phyloP scores from a whole-genome alignment of 1,140 invertebrate species.

The Diorhabda carinulata region DNA sequence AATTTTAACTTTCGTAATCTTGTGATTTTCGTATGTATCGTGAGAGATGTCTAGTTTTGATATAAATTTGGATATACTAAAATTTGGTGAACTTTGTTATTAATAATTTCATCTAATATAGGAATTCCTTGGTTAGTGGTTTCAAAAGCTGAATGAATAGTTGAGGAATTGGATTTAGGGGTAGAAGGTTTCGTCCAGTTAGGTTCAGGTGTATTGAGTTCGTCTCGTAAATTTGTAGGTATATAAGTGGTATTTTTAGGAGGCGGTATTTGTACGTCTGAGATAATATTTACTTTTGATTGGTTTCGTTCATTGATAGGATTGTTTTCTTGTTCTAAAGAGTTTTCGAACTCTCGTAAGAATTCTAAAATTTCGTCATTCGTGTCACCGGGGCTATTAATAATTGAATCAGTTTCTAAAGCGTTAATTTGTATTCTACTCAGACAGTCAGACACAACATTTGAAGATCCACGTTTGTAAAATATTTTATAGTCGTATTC shows the following conservation, averaged over 20 bases:
- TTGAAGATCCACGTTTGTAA: conserved; percentile 9
- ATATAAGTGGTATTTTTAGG: not conserved
- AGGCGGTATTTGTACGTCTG: conserved; percentile 4
- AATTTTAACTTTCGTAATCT: conserved; percentile 14
- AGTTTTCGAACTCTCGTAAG: not conserved
- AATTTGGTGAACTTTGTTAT: conserved; percentile 5
- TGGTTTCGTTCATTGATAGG: not conserved
- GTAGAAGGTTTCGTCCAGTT: not conserved
- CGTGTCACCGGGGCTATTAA: not conserved
- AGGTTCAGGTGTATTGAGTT: no score
- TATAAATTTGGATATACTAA: not conserved
- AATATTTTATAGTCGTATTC: conserved; percentile 8
- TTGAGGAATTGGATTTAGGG: not conserved
- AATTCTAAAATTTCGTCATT: conserved; percentile 3
- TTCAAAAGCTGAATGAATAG: not conserved
- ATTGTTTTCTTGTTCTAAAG: not conserved
- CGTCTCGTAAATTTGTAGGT: no score
- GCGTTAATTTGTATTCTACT: not conserved
- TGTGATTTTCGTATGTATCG: conserved; percentile 14
- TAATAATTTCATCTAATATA: conserved; percentile 4
- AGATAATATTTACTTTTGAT: not conserved
- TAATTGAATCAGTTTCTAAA: not conserved
- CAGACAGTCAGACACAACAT: not conserved
- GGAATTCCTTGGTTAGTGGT: not conserved
- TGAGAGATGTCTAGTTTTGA: not conserved